These are phyloP conservation scores for Harpalus rufipes DNA, from an alignment of 2,888 invertebrate genomes.

Conservation along the genomic window DNA sequence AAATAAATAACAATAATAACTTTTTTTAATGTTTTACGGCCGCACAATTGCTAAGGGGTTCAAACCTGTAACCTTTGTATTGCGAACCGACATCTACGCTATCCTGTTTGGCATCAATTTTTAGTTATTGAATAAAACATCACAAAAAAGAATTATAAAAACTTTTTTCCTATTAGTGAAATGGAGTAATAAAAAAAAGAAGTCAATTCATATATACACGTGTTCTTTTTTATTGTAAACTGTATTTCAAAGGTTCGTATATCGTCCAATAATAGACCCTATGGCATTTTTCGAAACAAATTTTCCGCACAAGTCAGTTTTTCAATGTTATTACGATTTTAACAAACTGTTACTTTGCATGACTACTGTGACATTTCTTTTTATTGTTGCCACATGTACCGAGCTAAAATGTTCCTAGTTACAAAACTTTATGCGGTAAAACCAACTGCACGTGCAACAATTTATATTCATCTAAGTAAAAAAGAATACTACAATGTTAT, in stretches of 20 bases:
- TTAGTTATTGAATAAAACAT: too few species aligned
- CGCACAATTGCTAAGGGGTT: too few species aligned
- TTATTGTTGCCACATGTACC: conserved; percentile 5
- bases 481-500: conserved; percentile 3
- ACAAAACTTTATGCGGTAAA: conserved; percentile 1
- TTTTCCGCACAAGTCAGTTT: not conserved
- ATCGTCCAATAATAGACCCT: not conserved
- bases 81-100: too few species aligned
- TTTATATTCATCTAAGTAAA: not conserved
- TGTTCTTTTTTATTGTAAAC: not conserved
- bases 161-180: too few species aligned
- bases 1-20: too few species aligned
- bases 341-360: not conserved
- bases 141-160: too few species aligned
- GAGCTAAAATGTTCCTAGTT: not conserved
- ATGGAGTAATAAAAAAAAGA: too few species aligned
- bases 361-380: not conserved
- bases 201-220: not conserved
- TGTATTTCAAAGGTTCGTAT: not conserved
- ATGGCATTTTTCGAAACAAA: not conserved
- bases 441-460: not conserved
- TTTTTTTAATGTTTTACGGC: too few species aligned
- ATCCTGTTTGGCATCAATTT: too few species aligned
- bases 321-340: not conserved
- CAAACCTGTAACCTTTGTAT: too few species aligned